phyloP scores from a whole-genome alignment of 2,888 invertebrate species.

The Spicauda simplicius region DNA sequence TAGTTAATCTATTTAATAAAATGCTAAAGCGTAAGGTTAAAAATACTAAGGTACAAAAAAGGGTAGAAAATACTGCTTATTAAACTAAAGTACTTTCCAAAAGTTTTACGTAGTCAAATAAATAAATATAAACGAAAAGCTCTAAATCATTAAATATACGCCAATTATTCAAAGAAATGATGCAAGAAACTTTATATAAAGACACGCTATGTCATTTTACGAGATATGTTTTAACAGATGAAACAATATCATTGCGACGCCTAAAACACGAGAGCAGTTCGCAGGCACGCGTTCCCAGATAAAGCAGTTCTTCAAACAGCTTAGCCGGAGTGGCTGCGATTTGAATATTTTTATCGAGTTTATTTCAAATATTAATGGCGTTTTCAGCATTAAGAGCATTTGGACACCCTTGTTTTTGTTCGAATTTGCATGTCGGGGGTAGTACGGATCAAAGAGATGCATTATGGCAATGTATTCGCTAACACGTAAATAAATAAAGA shows the following conservation, averaged over 20 bases:
- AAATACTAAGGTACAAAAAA: no score
- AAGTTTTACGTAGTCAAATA: no score
- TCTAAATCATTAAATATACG: no score
- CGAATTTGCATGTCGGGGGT: slow-evolving; percentile 71
- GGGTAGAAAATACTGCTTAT: no score
- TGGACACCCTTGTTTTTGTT: slow-evolving; percentile 78
- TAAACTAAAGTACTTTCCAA: no score
- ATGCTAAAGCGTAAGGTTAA: no score
- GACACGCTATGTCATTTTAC: no score
- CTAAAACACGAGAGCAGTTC: slow-evolving; percentile 7
- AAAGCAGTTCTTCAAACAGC: slow-evolving; percentile 45
- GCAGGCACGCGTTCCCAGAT: slow-evolving; percentile 30
- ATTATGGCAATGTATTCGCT: slow-evolving; percentile 74
- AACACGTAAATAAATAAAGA: slow-evolving; percentile 82
- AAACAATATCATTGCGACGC: neutral
- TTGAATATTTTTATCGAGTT: slow-evolving; percentile 77
- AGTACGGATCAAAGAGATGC: slow-evolving; percentile 66
- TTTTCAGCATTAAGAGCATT: slow-evolving; percentile 77
- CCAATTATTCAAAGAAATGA: no score
- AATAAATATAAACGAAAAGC: no score
- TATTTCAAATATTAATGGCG: slow-evolving; percentile 82
- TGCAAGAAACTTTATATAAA: no score
- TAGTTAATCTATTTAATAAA: no score
- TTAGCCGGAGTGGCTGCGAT: slow-evolving; percentile 55
- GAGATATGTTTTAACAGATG: neutral